phyloP scores from a whole-genome alignment of 2,113 vertebrate species.

The Trematocara nigrifrons region DNA sequence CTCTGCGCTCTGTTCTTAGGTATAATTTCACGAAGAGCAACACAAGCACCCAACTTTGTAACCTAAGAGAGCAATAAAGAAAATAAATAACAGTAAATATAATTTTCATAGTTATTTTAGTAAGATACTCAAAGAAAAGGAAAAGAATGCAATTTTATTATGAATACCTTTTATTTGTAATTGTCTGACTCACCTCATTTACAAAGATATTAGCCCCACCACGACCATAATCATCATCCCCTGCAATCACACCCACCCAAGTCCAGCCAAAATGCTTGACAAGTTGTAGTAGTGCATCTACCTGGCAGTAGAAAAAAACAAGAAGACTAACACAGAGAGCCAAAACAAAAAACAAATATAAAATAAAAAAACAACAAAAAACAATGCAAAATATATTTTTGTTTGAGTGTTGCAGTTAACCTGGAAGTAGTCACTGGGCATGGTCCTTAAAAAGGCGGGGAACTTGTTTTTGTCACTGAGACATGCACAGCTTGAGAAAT shows the following conservation, averaged over 20 bases:
- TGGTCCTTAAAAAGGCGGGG: constrained; percentile 76
- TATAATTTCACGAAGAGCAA: constrained; percentile 72
- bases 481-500: constrained; percentile 78
- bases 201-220: constrained; percentile 73
- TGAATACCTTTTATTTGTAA: background rate
- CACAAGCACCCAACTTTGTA: constrained; percentile 58
- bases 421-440: constrained; percentile 79
- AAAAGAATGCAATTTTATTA: background rate
- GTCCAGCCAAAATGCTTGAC: constrained; percentile 76
- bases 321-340: background rate
- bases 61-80: constrained; percentile 23
- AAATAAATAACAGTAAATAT: background rate
- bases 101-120: background rate
- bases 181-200: constrained; percentile 35
- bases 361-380: background rate
- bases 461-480: constrained; percentile 75
- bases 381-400: background rate
- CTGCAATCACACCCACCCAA: constrained; percentile 77
- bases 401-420: constrained; percentile 10
- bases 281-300: constrained; percentile 72
- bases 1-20: constrained; percentile 65
- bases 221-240: constrained; percentile 74
- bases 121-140: background rate
- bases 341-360: background rate
- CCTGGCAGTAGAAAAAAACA: constrained; percentile 19